Conservation (phyloP, 1,140 invertebrate species). For the Acromyrmex charruanus region DNA sequence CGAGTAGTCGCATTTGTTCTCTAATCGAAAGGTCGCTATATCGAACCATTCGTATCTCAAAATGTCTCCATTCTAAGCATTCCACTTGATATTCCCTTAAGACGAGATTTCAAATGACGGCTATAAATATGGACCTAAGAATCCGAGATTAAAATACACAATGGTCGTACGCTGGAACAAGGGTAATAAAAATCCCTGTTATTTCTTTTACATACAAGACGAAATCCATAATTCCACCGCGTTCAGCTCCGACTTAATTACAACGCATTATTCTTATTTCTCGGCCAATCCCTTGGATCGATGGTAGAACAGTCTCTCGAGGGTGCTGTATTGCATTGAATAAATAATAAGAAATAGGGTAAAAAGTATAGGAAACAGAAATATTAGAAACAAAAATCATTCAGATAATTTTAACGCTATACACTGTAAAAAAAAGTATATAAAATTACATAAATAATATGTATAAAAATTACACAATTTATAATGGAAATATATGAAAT, state of each 20-base stretch:
- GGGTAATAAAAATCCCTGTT: slow-evolving; percentile 12
- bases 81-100: neutral
- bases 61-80: neutral
- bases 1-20: neutral
- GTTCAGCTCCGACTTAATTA: slow-evolving; percentile 7
- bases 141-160: slow-evolving; percentile 12
- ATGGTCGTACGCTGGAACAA: neutral
- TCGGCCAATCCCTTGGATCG: neutral
- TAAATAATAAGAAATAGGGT: slow-evolving; percentile 13
- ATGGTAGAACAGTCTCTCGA: neutral
- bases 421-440: too few relatives aligned
- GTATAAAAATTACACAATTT: too few relatives aligned
- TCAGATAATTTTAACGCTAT: neutral
- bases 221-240: neutral
- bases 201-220: neutral
- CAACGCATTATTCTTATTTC: slow-evolving; percentile 3
- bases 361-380: neutral
- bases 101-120: neutral
- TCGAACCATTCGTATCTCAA: neutral
- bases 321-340: neutral
- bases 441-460: too few relatives aligned
- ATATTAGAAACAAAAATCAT: neutral
- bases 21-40: neutral
- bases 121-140: neutral
- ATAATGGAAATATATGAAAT: too few relatives aligned